Evolutionary conservation across 2,113 vertebrate genomes (phyloP), one percentile per base, ranked within the genome.

Genomic region (Sinocyclocheilus anophthalmus): DNA sequence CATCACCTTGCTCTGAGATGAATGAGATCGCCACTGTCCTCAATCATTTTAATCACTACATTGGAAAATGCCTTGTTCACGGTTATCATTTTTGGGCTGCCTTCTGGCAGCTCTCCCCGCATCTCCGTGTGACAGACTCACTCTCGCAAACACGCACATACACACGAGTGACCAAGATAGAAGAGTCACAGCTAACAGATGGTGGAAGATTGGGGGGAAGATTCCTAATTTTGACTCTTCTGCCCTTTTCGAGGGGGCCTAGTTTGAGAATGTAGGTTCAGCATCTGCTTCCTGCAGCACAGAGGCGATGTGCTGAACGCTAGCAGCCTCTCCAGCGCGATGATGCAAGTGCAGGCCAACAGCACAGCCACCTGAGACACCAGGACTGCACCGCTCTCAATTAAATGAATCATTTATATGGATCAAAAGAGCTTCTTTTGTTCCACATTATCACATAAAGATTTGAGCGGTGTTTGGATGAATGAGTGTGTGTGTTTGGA

Each of bases 31-130:
- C 91, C 81, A 86, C 87, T 92, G 91, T 94, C 92, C 92, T 94
- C 93, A 90, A 95, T 95, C 94, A 93, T 94, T 94, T 93, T 94
- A 95, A 95, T 95, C 93, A 95, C 93, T 92, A 91, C 90, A 90
- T 86, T 90, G 90, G 92, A 94, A 94, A 92, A 93, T 80, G 91
- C 90, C 92, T 91, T 87, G 89, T 93, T 93, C 92, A 88, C 45
- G 39, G 91, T 89, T 89, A 92, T 93, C 89, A 81, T 91, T 90
- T 89, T 91, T 86, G 79, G 81, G 57, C 88, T 90, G 90, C 91
- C 94, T 92, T 13, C 80, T 88, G 91, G 92, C 93, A 85, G 79
- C 82, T 67, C 81, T 82, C 61, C 50, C 50, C 11, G 13, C 75
- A 67, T 73, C 61, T 76, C 30, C n/a, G 9, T 83, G 59, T 73